Evolutionary conservation across 2,888 invertebrate genomes (phyloP), one percentile per base, ranked within the genome.

Genomic region (Augochlorella aurata): DNA sequence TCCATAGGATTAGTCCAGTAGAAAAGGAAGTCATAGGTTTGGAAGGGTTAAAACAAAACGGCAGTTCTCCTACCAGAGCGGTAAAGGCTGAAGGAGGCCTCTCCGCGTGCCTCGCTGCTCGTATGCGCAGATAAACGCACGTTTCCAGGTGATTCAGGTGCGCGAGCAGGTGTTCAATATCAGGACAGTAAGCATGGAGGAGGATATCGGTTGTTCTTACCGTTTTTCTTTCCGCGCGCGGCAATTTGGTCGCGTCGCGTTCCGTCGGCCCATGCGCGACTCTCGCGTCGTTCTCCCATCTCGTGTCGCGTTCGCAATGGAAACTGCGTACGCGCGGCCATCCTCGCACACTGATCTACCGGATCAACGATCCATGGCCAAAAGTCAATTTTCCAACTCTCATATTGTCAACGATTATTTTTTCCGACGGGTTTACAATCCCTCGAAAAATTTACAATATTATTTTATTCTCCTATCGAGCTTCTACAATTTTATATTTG

Each of bases 101-200:
- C 66, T 38, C 38, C 5, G 38, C 38, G 5, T 2, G 0, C 5
- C 63, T 38, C 61, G 24, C 58, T n/a, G 14, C 58, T 70, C 77
- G 84, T 77, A 82, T 91, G 91, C 91, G 91, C 91, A 90, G 90
- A 90, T 85, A 87, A 88, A 89, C 88, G 81, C 84, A 86, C 82
- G 82, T 87, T 38, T 87, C 82, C 89, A 90, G 90, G 90, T 91
- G 87, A 89, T 89, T 91, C 91, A 91, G 91, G 91, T 91, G 91
- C 91, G 91, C 91, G 87, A 84, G 85, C 91, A 91, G 91, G 91
- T 91, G 90, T 83, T 81, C 74, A 58, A 75, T 88, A 91, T 80
- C 90, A 91, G 91, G 91, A 81, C 81, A 89, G 77, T 90, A 91
- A 87, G 79, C 85, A 72, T 49, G 66, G 73, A 87, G 81, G 81